A percentile compares a stretch with the other conserved stretches of the same genome.
Evolutionary conservation across 2,113 vertebrate genomes (phyloP).

Genomic region (Cettia cetti): DNA sequence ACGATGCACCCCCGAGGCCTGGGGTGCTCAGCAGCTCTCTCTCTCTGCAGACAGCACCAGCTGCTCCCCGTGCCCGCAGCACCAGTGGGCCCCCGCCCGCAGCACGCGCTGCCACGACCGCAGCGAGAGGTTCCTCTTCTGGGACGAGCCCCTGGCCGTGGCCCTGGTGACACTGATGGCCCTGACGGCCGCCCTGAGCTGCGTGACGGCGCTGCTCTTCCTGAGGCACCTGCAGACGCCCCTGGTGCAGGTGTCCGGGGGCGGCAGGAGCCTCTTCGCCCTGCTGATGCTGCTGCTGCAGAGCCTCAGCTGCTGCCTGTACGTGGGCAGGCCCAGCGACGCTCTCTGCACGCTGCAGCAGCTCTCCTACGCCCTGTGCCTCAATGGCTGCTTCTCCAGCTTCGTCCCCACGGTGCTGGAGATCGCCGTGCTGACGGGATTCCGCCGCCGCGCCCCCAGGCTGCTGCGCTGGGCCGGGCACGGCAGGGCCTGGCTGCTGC

Average conservation of each 20-base stretch:
- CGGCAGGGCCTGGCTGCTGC: slow-evolving; percentile 28
- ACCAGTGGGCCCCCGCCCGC: slow-evolving; percentile 74
- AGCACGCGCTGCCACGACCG: slow-evolving; percentile 74
- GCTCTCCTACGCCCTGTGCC: slow-evolving; percentile 69
- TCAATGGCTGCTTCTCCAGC: slow-evolving; percentile 76
- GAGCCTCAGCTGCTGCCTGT: slow-evolving; percentile 73
- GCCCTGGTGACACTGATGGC: slow-evolving; percentile 33
- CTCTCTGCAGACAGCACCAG: slow-evolving; percentile 69
- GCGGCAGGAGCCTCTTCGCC: slow-evolving; percentile 59
- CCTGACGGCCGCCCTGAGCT: slow-evolving; percentile 41
- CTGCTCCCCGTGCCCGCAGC: slow-evolving; percentile 68
- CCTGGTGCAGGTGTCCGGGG: slow-evolving; percentile 73
- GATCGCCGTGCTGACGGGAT: not conserved
- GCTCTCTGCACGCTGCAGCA: slow-evolving; percentile 72
- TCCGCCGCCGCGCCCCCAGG: not conserved
- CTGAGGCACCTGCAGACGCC: slow-evolving; percentile 60
- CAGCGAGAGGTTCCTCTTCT: slow-evolving; percentile 66
- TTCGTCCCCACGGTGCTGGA: slow-evolving; percentile 77
- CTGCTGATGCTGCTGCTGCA: slow-evolving; percentile 69
- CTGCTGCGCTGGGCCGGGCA: not conserved
- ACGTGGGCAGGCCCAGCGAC: slow-evolving; percentile 72
- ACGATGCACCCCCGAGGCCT: too few species aligned
- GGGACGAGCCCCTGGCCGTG: slow-evolving; percentile 60
- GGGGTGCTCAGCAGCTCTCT: not conserved
- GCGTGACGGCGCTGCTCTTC: slow-evolving; percentile 61